A percentile compares a stretch with the other conserved stretches of the same genome.
These are phyloP conservation scores for Cryptus viduatorius DNA, from an alignment of 2,888 invertebrate genomes.

Conservation along the genomic window DNA sequence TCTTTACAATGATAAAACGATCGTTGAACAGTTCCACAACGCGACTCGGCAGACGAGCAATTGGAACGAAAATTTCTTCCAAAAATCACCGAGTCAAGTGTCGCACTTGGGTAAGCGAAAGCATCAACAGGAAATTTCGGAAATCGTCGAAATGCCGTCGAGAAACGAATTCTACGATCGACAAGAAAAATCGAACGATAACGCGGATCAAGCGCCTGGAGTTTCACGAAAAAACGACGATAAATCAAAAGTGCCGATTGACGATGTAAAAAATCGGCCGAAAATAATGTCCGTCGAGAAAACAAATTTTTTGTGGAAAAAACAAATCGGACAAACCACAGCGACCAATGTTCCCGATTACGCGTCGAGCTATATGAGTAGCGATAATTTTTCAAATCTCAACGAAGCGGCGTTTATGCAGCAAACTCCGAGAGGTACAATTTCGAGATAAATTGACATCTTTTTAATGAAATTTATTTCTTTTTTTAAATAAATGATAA, in stretches of 20 bases:
- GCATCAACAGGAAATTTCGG: neutral
- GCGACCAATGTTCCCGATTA: neutral
- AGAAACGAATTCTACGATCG: neutral
- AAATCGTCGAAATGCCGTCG: neutral
- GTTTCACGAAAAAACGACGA: constrained; percentile 8
- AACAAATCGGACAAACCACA: neutral
- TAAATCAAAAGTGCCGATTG: neutral
- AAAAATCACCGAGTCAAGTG: neutral
- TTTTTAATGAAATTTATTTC: neutral
- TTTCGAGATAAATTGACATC: neutral
- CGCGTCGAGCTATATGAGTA: constrained; percentile 42
- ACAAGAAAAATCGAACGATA: neutral
- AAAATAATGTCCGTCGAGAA: constrained; percentile 46
- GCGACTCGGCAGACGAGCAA: neutral
- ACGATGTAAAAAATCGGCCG: constrained; percentile 8
- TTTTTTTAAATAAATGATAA: neutral
- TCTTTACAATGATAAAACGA: neutral
- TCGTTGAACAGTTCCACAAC: neutral
- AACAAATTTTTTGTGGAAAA: neutral
- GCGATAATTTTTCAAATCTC: constrained; percentile 46
- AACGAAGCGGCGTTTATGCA: constrained; percentile 31
- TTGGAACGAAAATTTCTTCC: neutral
- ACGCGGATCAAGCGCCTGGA: neutral
- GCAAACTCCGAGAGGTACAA: constrained; percentile 38
- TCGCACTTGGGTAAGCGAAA: neutral